These are phyloP conservation scores for Ia io DNA, from an alignment of 2,113 vertebrate species.

Conservation along the genomic window DNA sequence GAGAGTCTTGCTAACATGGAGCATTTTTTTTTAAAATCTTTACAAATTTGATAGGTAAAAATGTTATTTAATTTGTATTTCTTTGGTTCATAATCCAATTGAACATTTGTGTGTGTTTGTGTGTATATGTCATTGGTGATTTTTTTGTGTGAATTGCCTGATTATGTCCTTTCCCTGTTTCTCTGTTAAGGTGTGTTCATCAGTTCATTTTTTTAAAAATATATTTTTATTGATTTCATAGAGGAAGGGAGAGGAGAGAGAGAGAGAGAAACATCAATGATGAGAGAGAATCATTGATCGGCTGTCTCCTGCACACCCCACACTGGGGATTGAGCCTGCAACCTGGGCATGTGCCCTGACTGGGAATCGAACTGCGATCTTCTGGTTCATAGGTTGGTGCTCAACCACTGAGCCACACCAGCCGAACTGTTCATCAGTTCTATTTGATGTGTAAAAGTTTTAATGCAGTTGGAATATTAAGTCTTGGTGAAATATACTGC, in stretches of 20 bases:
- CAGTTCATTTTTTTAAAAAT: too few species aligned
- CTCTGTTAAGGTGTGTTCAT: not conserved
- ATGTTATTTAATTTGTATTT: conserved; percentile 5
- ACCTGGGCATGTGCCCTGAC: too few species aligned
- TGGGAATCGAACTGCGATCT: too few species aligned
- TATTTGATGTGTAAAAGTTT: conserved; percentile 12
- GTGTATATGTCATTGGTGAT: not conserved
- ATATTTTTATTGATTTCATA: too few species aligned
- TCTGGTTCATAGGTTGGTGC: too few species aligned
- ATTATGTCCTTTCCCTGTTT: conserved; percentile 6
- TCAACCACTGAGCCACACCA: too few species aligned
- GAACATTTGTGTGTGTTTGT: not conserved
- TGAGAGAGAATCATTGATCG: too few species aligned
- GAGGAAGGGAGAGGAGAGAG: too few species aligned
- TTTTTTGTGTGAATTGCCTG: not conserved
- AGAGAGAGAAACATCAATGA: too few species aligned
- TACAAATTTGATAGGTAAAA: conserved; percentile 32
- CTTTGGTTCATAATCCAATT: not conserved
- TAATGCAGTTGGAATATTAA: conserved; percentile 27
- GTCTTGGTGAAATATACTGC: conserved; percentile 5
- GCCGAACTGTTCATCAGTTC: not conserved
- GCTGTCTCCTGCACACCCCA: too few species aligned
- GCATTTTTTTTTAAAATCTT: not conserved
- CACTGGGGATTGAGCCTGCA: too few species aligned
- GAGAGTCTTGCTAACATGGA: not conserved